Percentiles rank a stretch among this genome's conserved stretches.
Conservation (phyloP, 2,888 invertebrate genomes). For the Pheosia gnoma region DNA sequence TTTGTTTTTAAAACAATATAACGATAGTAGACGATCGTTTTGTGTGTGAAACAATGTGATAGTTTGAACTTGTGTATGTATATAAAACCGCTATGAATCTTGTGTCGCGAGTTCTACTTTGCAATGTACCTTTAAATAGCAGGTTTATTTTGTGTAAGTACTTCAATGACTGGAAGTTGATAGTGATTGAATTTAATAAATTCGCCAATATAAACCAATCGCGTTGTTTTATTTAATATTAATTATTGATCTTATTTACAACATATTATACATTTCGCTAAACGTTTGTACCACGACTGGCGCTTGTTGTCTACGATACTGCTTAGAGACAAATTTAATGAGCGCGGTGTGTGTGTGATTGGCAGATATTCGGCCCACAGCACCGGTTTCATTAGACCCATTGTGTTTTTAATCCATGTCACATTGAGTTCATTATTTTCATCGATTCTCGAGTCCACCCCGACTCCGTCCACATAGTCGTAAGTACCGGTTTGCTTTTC, state of each 20-base stretch:
- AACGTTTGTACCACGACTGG: slow-evolving; percentile 54
- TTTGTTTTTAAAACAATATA: slow-evolving; percentile 28
- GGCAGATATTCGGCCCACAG: slow-evolving; percentile 54
- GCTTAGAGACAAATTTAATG: slow-evolving; percentile 54
- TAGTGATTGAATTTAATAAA: slow-evolving; percentile 84
- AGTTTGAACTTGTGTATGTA: slow-evolving; percentile 57
- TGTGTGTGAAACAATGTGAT: slow-evolving; percentile 63
- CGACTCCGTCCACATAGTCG: slow-evolving; percentile 23
- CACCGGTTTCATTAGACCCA: slow-evolving; percentile 52
- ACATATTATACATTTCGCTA: slow-evolving; percentile 57
- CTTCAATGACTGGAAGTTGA: slow-evolving; percentile 79
- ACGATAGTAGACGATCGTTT: slow-evolving; percentile 37
- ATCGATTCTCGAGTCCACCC: slow-evolving; percentile 10
- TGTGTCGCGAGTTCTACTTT: slow-evolving; percentile 59
- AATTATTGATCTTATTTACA: slow-evolving; percentile 53
- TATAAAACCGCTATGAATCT: slow-evolving; percentile 54
- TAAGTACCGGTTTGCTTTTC: slow-evolving; percentile 30
- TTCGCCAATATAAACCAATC: slow-evolving; percentile 67
- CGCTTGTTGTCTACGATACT: slow-evolving; percentile 39
- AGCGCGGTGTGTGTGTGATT: slow-evolving; percentile 47
- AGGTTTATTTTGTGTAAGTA: slow-evolving; percentile 73
- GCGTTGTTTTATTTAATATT: slow-evolving; percentile 59
- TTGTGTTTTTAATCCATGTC: slow-evolving; percentile 47
- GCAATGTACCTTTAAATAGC: slow-evolving; percentile 70
- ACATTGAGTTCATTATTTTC: slow-evolving; percentile 16